Percentiles rank a stretch among this genome's conserved stretches.
These are phyloP conservation scores for Phacellophora camtschatica DNA, from an alignment of 30 jellyfish, hydroid and myxozoan species.

Conservation along the genomic window DNA sequence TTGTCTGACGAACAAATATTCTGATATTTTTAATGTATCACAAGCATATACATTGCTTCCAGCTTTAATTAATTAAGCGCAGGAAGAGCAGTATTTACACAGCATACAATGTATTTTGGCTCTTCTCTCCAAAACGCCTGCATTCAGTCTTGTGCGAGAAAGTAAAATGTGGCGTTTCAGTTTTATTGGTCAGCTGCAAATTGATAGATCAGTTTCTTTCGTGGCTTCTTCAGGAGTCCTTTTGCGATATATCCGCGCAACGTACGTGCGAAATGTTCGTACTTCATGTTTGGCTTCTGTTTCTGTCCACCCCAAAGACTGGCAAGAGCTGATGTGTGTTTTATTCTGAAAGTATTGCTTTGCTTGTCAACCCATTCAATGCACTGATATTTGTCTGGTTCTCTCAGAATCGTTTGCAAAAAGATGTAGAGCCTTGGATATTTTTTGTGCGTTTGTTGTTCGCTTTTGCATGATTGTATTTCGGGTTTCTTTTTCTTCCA, in stretches of 20 bases:
- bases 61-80: too few species aligned
- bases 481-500: neutral
- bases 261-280: conserved; percentile 52
- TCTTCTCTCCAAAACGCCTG: too few species aligned
- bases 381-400: conserved; percentile 7
- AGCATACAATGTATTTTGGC: too few species aligned
- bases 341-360: neutral
- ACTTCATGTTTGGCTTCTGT: conserved; percentile 34
- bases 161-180: too few species aligned
- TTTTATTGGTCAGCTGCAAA: too few species aligned
- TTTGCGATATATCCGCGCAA: conserved; percentile 28
- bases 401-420: neutral
- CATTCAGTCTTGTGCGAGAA: too few species aligned
- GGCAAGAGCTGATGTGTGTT: conserved; percentile 4
- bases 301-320: conserved; percentile 31
- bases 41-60: too few species aligned
- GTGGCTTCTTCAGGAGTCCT: conserved; percentile 32
- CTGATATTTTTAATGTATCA: too few species aligned
- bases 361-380: conserved; percentile 6
- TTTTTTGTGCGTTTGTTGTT: too few species aligned
- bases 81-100: too few species aligned
- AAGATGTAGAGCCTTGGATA: conserved; percentile 5
- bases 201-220: conserved; percentile 19
- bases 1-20: too few species aligned
- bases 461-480: too few species aligned